Conservation (phyloP, 2,113 vertebrate species). For the Halichoerus grypus region DNA sequence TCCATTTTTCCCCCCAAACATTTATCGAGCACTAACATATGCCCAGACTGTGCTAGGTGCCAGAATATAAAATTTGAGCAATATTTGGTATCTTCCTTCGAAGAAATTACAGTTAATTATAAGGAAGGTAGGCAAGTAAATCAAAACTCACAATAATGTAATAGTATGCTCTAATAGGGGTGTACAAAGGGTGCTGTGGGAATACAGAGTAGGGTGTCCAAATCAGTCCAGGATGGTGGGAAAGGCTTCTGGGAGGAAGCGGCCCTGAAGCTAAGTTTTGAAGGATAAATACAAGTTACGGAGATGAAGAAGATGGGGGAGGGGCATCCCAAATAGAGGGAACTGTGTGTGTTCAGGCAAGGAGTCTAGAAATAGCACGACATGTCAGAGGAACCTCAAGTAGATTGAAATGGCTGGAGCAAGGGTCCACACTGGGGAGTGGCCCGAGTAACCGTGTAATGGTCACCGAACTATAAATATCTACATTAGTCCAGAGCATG, state of each 20-base stretch:
- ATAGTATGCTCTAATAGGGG: neutral
- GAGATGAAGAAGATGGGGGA: neutral
- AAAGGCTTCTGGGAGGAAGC: neutral
- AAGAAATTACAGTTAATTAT: neutral
- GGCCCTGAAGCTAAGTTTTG: neutral
- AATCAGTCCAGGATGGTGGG: neutral
- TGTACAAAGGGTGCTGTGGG: rapidly evolving
- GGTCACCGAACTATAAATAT: neutral
- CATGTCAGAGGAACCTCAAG: neutral
- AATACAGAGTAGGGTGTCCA: neutral
- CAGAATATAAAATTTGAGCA: neutral
- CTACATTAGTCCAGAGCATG: neutral
- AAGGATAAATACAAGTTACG: neutral
- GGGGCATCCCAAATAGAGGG: neutral
- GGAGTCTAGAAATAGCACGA: neutral
- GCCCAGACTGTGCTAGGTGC: neutral
- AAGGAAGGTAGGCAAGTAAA: neutral
- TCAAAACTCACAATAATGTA: neutral
- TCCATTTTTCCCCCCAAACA: neutral
- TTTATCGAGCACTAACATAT: neutral
- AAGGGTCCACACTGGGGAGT: neutral
- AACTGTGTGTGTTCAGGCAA: neutral
- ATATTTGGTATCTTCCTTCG: neutral
- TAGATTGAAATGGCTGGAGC: neutral
- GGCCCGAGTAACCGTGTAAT: neutral